A percentile compares a stretch with the other conserved stretches of the same genome.
Evolutionary conservation across 2,797 vertebrate species (phyloP).

Genomic region (Xiphorhynchus erythropygius): DNA sequence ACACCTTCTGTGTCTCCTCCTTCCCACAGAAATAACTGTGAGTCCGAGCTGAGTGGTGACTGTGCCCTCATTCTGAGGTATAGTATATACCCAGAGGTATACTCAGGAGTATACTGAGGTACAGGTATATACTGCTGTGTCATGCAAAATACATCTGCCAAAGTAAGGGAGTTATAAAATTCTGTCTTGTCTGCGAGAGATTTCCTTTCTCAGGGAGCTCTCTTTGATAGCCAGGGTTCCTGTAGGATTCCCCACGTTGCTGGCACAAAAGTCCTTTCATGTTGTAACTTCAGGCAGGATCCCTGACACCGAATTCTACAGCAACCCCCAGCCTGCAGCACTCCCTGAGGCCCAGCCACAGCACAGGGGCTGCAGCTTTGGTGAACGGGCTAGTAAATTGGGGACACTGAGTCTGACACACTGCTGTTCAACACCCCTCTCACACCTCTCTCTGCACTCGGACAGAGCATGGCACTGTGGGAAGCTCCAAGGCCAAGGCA

Average conservation of each 20-base stretch:
- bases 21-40: background rate
- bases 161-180: background rate
- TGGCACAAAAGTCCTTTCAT: background rate
- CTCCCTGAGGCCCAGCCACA: background rate
- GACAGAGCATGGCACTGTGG: rapidly evolving
- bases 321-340: background rate
- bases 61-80: background rate
- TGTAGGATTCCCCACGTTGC: background rate
- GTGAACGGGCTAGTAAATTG: background rate
- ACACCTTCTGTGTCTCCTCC: background rate
- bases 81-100: too few relatives aligned
- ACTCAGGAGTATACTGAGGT: too few relatives aligned
- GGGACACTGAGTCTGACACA: background rate
- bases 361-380: background rate
- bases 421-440: background rate
- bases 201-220: background rate
- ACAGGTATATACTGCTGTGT: too few relatives aligned
- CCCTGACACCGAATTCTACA: background rate
- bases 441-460: background rate
- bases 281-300: background rate
- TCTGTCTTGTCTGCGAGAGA: background rate
- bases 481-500: background rate
- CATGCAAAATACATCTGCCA: background rate
- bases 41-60: background rate
- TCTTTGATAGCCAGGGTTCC: background rate